phyloP scores from a whole-genome alignment of 2,113 vertebrate genomes.

The Sturnus vulgaris region DNA sequence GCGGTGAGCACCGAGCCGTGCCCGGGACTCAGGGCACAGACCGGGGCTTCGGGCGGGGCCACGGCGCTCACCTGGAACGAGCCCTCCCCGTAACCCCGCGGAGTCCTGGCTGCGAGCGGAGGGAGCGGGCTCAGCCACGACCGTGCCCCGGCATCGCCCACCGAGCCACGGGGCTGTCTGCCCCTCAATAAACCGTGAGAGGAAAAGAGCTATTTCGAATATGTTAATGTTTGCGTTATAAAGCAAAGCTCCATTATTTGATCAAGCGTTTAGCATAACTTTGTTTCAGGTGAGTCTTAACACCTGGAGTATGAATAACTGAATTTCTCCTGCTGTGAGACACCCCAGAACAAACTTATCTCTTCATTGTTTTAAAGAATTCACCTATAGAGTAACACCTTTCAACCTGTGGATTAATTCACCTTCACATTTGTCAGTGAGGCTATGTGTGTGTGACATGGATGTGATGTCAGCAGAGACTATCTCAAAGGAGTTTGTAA shows the following conservation, averaged over 20 bases:
- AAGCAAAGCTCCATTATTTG: not conserved
- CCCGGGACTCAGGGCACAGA: constrained; percentile 73
- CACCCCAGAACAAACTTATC: not conserved
- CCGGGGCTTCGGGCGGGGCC: not conserved
- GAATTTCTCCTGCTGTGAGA: not conserved
- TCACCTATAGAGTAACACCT: not conserved
- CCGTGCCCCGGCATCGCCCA: fast-evolving
- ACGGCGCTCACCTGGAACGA: constrained; percentile 37
- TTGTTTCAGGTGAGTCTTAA: not conserved
- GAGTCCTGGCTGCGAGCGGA: constrained; percentile 30
- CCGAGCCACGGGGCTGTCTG: not conserved
- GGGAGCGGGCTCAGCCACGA: not conserved
- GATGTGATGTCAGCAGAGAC: not conserved
- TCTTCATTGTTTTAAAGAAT: not conserved
- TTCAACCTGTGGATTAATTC: not conserved
- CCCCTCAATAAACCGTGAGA: not conserved
- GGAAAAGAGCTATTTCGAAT: too few species aligned
- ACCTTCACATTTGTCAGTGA: not conserved
- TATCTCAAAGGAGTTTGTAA: not conserved
- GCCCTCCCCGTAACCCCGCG: constrained; percentile 47
- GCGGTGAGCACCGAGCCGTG: constrained; percentile 79
- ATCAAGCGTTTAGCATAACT: not conserved
- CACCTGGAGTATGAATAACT: not conserved
- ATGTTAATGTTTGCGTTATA: not conserved
- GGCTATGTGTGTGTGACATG: not conserved